Evolutionary conservation across 2,888 invertebrate species (phyloP).

Genomic region (Iphiclides podalirius): DNA sequence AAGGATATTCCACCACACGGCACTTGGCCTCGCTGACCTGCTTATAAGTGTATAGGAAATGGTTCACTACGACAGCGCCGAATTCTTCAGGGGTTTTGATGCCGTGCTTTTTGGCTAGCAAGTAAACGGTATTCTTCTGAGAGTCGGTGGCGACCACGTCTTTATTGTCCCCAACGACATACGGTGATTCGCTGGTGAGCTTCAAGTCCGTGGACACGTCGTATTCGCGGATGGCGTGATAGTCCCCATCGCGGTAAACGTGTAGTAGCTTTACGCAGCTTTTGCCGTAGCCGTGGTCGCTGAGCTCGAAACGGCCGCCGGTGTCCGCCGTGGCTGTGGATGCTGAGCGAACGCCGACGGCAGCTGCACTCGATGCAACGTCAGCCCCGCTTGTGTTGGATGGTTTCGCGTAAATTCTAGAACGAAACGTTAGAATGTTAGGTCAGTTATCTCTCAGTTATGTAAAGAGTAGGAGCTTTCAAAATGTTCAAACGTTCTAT

Average conservation of each 20-base stretch:
- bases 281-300: constrained; percentile 87
- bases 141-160: constrained; percentile 91
- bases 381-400: constrained; percentile 64
- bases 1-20: constrained; percentile 86
- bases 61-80: constrained; percentile 85
- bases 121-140: constrained; percentile 90
- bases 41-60: constrained; percentile 87
- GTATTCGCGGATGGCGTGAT: constrained; percentile 86
- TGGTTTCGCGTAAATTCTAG: constrained; percentile 73
- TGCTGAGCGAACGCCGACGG: constrained; percentile 34
- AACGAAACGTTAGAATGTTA: too few species aligned
- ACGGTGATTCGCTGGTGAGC: constrained; percentile 85
- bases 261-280: constrained; percentile 86
- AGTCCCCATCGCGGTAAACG: constrained; percentile 83
- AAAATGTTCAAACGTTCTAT: constrained; percentile 23
- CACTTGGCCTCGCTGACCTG: constrained; percentile 86
- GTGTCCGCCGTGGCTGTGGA: constrained; percentile 66
- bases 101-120: constrained; percentile 88
- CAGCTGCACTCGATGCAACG: constrained; percentile 14
- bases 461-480: too few species aligned
- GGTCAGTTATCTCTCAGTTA: too few species aligned
- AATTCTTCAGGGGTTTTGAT: constrained; percentile 89
- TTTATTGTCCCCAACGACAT: constrained; percentile 86
- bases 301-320: constrained; percentile 80
- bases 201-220: constrained; percentile 86